Base-by-base conservation (phyloP, 2,797 vertebrate species). In the Sciurus vulgaris region DNA sequence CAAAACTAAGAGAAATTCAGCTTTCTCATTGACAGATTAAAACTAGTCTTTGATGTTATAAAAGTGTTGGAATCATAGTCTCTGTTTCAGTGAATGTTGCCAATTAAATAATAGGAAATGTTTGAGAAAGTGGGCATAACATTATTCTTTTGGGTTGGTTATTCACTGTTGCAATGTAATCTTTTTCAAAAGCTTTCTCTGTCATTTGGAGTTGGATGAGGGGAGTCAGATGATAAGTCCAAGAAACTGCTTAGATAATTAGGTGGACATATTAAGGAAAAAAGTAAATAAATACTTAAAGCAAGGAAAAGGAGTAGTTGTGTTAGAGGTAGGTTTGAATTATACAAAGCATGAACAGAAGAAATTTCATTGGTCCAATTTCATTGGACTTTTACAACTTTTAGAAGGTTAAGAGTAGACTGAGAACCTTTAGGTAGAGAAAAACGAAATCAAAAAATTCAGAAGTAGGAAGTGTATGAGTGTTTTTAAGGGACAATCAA, bases 71-170 rank as follows among this genome's bases (percentile, higher is more conserved):
- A 81, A 3, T 1, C 1, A 14, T 56, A 49, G 26, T 61, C 4
- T 86, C 47, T 56, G 9, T 49, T 61, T 35, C 17, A 22, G 2
- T 33, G 13, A 3, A 14, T 87, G 85, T 87, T 44, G n/a, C 65
- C 47, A 78, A 49, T 22, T 69, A 63, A 63, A 38, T n/a, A 12
- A 61, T 6, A 4, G 38, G 13, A 70, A 77, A 49, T 59, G 33
- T 41, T 90, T 91, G 69, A 93, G 33, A 56, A 72, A 70, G 78
- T 89, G 77, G 56, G 28, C 6, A 18, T 77, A 26, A 3, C 49
- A 28, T 33, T 94, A 44, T 81, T 69, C 26, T 13, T 30, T 24
- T 30, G 15, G 7, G 2, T 41, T 61, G 3, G 35, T 38, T 84
- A 69, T 61, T 96, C 20, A 73, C 35, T 74, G 13, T 74, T 38